These are phyloP conservation scores for Cheilosia variabilis DNA, from an alignment of 2,888 invertebrate genomes.

Conservation along the genomic window DNA sequence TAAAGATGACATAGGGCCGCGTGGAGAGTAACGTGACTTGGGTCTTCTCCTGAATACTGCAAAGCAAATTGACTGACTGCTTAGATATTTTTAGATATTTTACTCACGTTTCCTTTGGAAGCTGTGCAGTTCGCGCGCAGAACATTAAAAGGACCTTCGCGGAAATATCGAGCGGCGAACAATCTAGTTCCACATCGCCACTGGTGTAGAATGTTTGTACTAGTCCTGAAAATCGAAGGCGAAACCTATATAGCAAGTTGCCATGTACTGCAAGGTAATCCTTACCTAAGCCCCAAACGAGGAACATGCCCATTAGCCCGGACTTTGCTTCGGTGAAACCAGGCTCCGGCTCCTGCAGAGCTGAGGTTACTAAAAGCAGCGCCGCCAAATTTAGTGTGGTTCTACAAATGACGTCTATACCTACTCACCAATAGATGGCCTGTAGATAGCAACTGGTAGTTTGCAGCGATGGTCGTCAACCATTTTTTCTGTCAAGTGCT, in stretches of 20 bases:
- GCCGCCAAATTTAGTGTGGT: conserved; percentile 86
- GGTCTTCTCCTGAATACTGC: conserved; percentile 12
- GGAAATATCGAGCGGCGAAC: conserved; percentile 79
- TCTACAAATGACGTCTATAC: too few relatives aligned
- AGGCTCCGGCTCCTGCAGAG: conserved; percentile 78
- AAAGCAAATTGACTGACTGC: not conserved
- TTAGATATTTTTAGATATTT: not conserved
- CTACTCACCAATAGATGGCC: too few relatives aligned
- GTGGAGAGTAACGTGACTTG: conserved; percentile 33
- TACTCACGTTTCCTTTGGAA: conserved; percentile 76
- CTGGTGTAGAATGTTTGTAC: conserved; percentile 17
- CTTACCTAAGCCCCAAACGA: conserved; percentile 14
- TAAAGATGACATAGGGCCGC: not conserved
- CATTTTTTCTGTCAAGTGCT: conserved; percentile 92
- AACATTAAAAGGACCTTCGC: conserved; percentile 78
- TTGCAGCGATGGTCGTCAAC: conserved; percentile 87
- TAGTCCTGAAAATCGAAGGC: too few relatives aligned
- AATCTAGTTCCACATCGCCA: conserved; percentile 70
- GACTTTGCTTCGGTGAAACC: conserved; percentile 79
- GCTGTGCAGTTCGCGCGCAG: conserved; percentile 58
- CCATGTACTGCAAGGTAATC: too few relatives aligned
- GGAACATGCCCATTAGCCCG: conserved; percentile 80
- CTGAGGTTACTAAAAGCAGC: conserved; percentile 79
- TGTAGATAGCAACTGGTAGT: too few relatives aligned
- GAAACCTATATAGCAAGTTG: too few relatives aligned